Base-by-base conservation (phyloP, 2,888 invertebrate species). In the Temnothorax rugatulus region DNA sequence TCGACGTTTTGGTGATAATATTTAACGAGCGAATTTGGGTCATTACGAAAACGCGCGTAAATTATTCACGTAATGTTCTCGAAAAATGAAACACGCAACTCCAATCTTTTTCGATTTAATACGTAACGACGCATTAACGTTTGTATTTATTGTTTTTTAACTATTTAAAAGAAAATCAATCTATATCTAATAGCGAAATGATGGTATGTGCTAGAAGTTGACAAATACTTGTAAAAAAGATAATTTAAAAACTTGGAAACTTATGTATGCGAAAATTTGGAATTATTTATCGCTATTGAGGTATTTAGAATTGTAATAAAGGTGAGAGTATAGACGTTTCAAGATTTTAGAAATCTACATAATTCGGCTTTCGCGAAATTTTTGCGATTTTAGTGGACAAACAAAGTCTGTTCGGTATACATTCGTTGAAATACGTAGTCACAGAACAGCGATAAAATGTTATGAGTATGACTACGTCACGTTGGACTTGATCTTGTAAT, bases 1-100 rank as follows among this genome's bases (percentile, higher is more conserved):
- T 79, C 21, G 79, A 34, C 69, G 44, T 41, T 79, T 68, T 59
- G 11, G 57, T 13, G 34, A 79, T 69, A 79, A 69, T 69, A 69
- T 79, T 57, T 79, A 69, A 69, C 47, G 21, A 34, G 1, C 44
- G 52, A 61, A 81, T 82, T 81, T 47, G 77, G 34, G 38, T 47
- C 64, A 76, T 82, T 64, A 66, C 25, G 34, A 29, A 63, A 63
- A 41, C 21, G 41, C 54, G 29, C 54, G 25, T 76, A 2, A 82
- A 82, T 82, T 82, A 76, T 76, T 82, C 47, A 54, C 54, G 15
- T 15, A 29, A 13, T 11, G 25, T 44, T 66, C 57, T 38, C 21
- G 44, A 21, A 44, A 79, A 79, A 79, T 71, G n/a, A 69, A 69
- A 79, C 44, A 11, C 41, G 54, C 52, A 15, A 38, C 9, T 57